phyloP scores from a whole-genome alignment of 1,140 invertebrate genomes.

The Sarcophaga bullata region DNA sequence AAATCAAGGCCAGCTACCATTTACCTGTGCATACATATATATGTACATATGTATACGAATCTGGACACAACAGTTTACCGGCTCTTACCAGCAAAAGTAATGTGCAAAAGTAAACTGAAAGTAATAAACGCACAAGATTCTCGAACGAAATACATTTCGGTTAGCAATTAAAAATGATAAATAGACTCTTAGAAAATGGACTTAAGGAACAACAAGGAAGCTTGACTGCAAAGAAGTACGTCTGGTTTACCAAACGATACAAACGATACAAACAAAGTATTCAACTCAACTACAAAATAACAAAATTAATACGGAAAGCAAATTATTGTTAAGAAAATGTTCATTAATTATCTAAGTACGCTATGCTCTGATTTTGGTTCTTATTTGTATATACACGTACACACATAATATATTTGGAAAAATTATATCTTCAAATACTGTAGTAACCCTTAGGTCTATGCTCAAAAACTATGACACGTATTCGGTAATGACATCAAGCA shows the following conservation, averaged over 20 bases:
- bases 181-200: not conserved
- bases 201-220: not conserved
- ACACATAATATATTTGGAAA: too few relatives aligned
- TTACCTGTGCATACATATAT: not conserved
- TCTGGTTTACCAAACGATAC: not conserved
- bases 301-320: too few relatives aligned
- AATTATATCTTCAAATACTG: too few relatives aligned
- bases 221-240: not conserved
- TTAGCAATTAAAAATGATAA: conserved; percentile 6
- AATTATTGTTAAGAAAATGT: too few relatives aligned
- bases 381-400: too few relatives aligned
- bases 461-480: too few relatives aligned
- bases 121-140: conserved; percentile 1
- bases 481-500: too few relatives aligned
- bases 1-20: conserved; percentile 10
- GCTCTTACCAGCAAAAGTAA: not conserved
- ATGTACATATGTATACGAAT: not conserved
- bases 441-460: too few relatives aligned
- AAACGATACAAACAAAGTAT: too few relatives aligned
- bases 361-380: too few relatives aligned
- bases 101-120: not conserved
- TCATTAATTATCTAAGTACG: too few relatives aligned
- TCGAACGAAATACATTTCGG: not conserved
- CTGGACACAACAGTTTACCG: not conserved
- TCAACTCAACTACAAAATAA: too few relatives aligned